Percentiles rank a stretch among this genome's conserved stretches.
These are phyloP conservation scores for Alsophila aescularia DNA, from an alignment of 2,888 invertebrate genomes.

Conservation along the genomic window DNA sequence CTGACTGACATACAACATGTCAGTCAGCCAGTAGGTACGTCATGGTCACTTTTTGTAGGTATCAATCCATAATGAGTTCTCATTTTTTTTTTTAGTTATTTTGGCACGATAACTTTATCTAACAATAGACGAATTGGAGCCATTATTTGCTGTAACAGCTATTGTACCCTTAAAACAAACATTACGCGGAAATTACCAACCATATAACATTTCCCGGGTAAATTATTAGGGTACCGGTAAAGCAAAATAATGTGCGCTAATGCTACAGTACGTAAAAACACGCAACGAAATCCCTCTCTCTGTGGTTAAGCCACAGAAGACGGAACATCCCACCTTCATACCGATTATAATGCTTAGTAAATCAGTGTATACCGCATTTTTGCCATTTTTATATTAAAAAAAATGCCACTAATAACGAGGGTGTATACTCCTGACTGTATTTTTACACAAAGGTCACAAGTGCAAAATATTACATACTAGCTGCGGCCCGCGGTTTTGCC, in stretches of 20 bases:
- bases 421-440: no score
- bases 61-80: no score
- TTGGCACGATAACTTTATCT: no score
- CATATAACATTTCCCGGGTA: not conserved
- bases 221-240: conserved; percentile 16
- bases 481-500: no score
- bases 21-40: no score
- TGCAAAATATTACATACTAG: no score
- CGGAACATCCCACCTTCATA: not conserved
- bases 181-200: not conserved
- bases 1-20: no score
- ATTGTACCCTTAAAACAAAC: not conserved
- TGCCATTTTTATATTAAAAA: no score
- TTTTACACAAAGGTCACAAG: no score
- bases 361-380: not conserved
- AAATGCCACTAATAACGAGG: no score
- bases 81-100: no score
- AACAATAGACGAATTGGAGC: not conserved
- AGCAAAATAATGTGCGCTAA: not conserved
- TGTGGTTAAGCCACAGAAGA: not conserved
- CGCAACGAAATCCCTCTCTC: not conserved
- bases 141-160: not conserved
- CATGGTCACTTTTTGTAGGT: no score
- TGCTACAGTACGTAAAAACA: not conserved
- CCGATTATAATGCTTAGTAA: not conserved